A percentile compares a stretch with the other conserved stretches of the same genome.
These are phyloP conservation scores for Lysandra bellargus DNA, from an alignment of 2,888 invertebrate genomes.

Conservation along the genomic window DNA sequence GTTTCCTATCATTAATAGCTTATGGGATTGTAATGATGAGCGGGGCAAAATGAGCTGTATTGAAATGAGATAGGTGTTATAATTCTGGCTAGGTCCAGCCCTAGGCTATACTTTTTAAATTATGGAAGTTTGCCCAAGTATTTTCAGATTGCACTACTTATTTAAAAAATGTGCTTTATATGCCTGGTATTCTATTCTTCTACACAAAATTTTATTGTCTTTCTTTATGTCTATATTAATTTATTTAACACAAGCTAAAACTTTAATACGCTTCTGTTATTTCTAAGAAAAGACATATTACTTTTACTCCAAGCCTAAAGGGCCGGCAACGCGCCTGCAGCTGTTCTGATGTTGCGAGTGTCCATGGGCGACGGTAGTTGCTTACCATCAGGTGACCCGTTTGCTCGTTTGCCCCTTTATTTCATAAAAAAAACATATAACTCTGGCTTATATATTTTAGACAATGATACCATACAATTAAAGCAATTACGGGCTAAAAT, in stretches of 20 bases:
- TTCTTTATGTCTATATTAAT: too few relatives aligned
- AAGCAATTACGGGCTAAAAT: background rate
- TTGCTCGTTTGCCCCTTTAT: too few relatives aligned
- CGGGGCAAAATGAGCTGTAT: background rate
- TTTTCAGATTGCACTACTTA: too few relatives aligned
- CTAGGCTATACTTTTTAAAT: background rate
- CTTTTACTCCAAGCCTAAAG: background rate
- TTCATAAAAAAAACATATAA: too few relatives aligned
- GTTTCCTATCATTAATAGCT: conserved; percentile 71
- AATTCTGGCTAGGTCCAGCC: background rate
- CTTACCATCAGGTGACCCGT: too few relatives aligned
- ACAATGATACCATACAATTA: background rate
- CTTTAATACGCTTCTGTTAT: background rate
- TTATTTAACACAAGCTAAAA: too few relatives aligned
- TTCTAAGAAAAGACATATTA: background rate
- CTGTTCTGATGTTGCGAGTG: too few relatives aligned
- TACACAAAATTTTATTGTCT: too few relatives aligned
- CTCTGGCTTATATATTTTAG: background rate
- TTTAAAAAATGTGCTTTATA: too few relatives aligned
- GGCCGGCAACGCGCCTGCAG: too few relatives aligned
- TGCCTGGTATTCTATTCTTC: too few relatives aligned
- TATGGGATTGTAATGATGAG: conserved; percentile 39
- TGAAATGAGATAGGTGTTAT: background rate
- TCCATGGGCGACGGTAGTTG: too few relatives aligned
- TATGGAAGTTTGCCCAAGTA: background rate